phyloP scores from a whole-genome alignment of 2,113 vertebrate species.

The Heteronetta atricapilla region DNA sequence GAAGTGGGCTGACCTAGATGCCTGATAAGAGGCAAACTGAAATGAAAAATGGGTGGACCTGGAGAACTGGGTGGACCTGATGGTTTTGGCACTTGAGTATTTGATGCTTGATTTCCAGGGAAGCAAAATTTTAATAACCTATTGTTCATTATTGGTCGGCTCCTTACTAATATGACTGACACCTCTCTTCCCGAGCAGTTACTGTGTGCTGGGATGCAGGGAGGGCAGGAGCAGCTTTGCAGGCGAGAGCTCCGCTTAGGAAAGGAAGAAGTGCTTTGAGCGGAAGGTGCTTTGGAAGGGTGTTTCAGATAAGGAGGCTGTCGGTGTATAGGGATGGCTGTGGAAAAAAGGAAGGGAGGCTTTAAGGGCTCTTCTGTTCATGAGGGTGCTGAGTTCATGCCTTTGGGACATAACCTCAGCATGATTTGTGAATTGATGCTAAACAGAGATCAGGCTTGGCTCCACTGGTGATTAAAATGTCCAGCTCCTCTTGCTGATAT shows the following conservation, averaged over 20 bases:
- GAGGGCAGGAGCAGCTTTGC: accelerated
- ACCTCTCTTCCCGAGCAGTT: neutral
- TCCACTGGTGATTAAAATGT: neutral
- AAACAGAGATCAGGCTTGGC: neutral
- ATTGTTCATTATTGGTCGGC: constrained; percentile 23
- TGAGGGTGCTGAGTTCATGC: neutral
- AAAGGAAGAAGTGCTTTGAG: neutral
- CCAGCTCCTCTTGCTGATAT: neutral
- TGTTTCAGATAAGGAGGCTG: neutral
- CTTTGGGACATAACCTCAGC: neutral
- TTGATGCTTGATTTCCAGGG: constrained; percentile 48
- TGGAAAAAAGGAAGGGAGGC: neutral
- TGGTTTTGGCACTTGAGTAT: constrained; percentile 53
- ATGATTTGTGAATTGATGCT: neutral
- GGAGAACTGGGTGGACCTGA: constrained; percentile 57
- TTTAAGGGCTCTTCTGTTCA: neutral
- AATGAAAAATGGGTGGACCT: constrained; percentile 56
- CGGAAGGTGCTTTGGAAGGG: neutral
- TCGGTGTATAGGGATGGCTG: neutral
- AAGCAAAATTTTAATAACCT: constrained; percentile 18
- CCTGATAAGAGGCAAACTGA: constrained; percentile 46
- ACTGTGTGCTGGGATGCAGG: neutral
- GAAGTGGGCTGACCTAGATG: constrained; percentile 55
- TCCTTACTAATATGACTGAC: neutral
- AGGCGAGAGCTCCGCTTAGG: neutral